Evolutionary conservation across 2,888 invertebrate genomes (phyloP), one percentile per base, ranked within the genome.

Genomic region (Aleiodes testaceus): DNA sequence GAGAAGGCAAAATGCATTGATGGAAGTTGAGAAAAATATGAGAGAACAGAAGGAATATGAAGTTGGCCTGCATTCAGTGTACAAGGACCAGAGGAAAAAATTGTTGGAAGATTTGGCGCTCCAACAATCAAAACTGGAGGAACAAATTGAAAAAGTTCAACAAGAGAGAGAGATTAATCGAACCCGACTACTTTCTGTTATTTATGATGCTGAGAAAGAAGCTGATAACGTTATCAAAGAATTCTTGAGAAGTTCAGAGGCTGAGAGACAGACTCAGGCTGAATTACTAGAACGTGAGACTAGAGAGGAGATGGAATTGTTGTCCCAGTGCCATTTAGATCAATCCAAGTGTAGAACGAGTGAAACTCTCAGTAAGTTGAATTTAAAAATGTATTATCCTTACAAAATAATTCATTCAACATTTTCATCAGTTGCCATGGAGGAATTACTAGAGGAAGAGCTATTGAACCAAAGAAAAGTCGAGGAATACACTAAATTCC

Each of bases 61-160:
- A 86, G 88, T 91, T 47, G 90, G 91, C 85, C 85, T 92, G 75
- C 92, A 93, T 72, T 90, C 89, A 79, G 90, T 90, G 61, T 89
- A 91, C 71, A 92, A 92, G 87, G 86, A 88, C 71, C 91, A 92
- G 80, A 90, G 90, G 82, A 90, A 92, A 81, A 92, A 90, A 90
- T 86, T 91, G 36, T 79, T 90, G 76, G 88, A 88, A 76, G 88
- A 89, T 81, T 87, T 93, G 77, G 87, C 91, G 68, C 84, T 90
- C 81, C 91, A 93, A 81, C 93, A 94, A 87, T 89, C 89, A 71
- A 90, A 91, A 80, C 87, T 93, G 50, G 93, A 94, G 81, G 87
- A 87, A 74, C 91, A 93, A 86, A 90, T 94, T 76, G 90, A 90
- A 72, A 92, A 91, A 87, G 89, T 94, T 70, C 94, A 94, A 79